Evolutionary conservation across 2,888 invertebrate genomes (phyloP).

Genomic region (Nephrotoma appendiculata): DNA sequence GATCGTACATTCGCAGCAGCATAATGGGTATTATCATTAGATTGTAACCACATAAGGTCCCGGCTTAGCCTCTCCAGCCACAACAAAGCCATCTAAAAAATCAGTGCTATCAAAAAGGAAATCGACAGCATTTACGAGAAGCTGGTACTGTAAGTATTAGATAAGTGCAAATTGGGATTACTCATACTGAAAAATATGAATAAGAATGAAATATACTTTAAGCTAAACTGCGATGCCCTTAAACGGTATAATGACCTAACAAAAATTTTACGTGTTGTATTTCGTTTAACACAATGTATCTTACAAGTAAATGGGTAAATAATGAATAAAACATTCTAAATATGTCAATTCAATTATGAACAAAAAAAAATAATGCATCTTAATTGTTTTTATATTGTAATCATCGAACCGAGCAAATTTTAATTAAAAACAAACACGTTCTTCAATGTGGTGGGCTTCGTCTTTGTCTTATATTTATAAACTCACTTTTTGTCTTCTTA

Average conservation of each 20-base stretch:
- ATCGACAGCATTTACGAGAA: too few relatives aligned
- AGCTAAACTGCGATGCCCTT: background rate
- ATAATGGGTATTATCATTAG: too few relatives aligned
- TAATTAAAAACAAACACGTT: background rate
- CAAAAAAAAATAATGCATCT: background rate
- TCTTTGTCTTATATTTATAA: background rate
- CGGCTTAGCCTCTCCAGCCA: too few relatives aligned
- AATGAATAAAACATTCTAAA: background rate
- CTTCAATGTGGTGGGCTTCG: background rate
- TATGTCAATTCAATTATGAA: background rate
- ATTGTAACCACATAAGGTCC: too few relatives aligned
- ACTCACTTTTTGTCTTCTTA: background rate
- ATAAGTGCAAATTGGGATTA: too few relatives aligned
- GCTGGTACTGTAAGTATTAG: too few relatives aligned
- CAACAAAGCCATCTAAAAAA: too few relatives aligned
- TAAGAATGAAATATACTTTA: background rate
- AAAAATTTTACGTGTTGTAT: background rate
- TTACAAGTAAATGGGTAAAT: background rate
- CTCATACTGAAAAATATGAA: too few relatives aligned
- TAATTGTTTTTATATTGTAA: background rate
- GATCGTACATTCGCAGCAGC: too few relatives aligned
- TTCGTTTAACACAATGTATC: background rate
- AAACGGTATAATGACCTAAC: background rate
- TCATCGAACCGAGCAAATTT: background rate
- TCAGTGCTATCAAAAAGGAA: too few relatives aligned